A percentile compares a stretch with the other conserved stretches of the same genome.
These are phyloP conservation scores for Drosophila varians DNA, from an alignment of 1,140 invertebrate species.

Conservation along the genomic window DNA sequence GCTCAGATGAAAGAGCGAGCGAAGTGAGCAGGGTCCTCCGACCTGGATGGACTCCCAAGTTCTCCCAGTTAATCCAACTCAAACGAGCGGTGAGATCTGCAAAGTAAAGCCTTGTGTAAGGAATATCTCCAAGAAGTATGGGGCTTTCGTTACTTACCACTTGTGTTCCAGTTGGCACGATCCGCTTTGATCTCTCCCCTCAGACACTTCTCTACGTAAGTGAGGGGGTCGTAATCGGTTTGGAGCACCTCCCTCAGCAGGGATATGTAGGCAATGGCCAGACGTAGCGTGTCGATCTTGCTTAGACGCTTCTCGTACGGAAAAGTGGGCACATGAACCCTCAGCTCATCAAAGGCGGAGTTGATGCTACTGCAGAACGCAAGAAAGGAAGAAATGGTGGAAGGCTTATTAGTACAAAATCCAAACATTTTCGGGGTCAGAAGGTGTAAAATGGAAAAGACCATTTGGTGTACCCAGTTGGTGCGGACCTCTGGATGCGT, in stretches of 20 bases:
- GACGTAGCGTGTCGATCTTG: conserved; percentile 97
- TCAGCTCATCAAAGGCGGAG: conserved; percentile 97
- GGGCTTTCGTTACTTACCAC: conserved; percentile 87
- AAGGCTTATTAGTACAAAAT: conserved; percentile 48
- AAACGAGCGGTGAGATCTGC: conserved; percentile 97
- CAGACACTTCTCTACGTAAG: conserved; percentile 96
- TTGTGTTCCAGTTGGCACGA: conserved; percentile 97
- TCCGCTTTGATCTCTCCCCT: conserved; percentile 94
- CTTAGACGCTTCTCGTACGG: conserved; percentile 98
- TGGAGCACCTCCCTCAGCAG: conserved; percentile 94
- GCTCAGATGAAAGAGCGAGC: conserved; percentile 91
- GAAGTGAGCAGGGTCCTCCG: conserved; percentile 92
- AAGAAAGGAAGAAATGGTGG: conserved; percentile 16
- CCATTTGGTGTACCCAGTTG: conserved; percentile 87
- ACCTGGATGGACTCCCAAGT: conserved; percentile 96
- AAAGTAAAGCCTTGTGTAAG: conserved; percentile 77
- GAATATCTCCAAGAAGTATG: too few relatives aligned
- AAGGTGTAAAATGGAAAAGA: conserved; percentile 77
- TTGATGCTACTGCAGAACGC: conserved; percentile 95
- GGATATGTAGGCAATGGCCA: conserved; percentile 98
- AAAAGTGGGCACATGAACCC: conserved; percentile 98
- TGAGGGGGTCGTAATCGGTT: conserved; percentile 95
- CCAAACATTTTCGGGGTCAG: not conserved
- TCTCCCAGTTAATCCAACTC: conserved; percentile 99
- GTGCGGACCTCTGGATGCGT: conserved; percentile 97